These are phyloP conservation scores for Fragum fragum DNA, from an alignment of 2,888 invertebrate species.

Conservation along the genomic window DNA sequence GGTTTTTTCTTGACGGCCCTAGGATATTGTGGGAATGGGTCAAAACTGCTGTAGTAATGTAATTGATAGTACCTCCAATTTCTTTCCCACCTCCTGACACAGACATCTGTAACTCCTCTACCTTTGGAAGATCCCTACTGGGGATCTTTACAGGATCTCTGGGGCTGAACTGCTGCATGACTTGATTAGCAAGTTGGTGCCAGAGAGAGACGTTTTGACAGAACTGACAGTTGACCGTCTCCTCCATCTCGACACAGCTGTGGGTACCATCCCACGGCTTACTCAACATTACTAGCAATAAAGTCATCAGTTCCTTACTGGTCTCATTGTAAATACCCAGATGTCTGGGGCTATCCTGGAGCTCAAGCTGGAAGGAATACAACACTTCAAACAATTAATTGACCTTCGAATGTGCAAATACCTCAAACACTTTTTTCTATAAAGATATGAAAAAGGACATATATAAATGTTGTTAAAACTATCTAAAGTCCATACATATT, in stretches of 20 bases:
- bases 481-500: no score
- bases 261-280: slow-evolving; percentile 91
- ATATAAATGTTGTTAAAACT: no score
- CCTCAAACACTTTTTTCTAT: no score
- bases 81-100: slow-evolving; percentile 49
- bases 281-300: slow-evolving; percentile 92
- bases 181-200: slow-evolving; percentile 91
- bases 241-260: slow-evolving; percentile 88
- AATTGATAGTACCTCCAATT: slow-evolving; percentile 39
- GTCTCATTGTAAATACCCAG: slow-evolving; percentile 92
- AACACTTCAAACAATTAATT: no score
- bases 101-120: slow-evolving; percentile 82
- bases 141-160: slow-evolving; percentile 84
- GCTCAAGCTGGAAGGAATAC: slow-evolving; percentile 93
- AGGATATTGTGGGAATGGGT: not conserved
- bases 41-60: no score
- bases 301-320: slow-evolving; percentile 91
- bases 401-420: no score
- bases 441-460: no score
- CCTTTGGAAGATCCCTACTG: slow-evolving; percentile 84
- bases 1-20: no score
- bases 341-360: slow-evolving; percentile 94
- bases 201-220: slow-evolving; percentile 95
- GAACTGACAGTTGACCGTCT: slow-evolving; percentile 92
- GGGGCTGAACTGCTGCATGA: slow-evolving; percentile 83